These are phyloP conservation scores for Luperina nickerlii DNA, from an alignment of 2,888 invertebrate species.

Conservation along the genomic window DNA sequence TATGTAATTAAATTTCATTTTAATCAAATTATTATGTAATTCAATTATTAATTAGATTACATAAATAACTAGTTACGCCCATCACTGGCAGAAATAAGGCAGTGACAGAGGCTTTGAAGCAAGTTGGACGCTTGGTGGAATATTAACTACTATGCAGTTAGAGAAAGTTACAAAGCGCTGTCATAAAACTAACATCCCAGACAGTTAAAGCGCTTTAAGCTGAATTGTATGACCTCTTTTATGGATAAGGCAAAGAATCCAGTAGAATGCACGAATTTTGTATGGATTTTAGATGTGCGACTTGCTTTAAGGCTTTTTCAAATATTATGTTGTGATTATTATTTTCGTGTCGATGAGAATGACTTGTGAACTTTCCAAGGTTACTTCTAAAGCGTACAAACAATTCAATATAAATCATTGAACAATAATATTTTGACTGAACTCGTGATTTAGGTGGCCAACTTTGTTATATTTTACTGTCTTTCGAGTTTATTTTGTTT, in stretches of 20 bases:
- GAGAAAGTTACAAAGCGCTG: constrained; percentile 8
- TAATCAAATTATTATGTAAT: too few species aligned
- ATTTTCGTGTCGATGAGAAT: constrained; percentile 59
- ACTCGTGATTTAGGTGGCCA: constrained; percentile 10
- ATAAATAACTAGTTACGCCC: too few species aligned
- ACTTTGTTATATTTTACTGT: constrained; percentile 22
- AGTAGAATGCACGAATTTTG: constrained; percentile 6
- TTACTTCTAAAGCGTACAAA: constrained; percentile 24
- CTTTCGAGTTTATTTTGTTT: constrained; percentile 16
- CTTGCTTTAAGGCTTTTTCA: constrained; percentile 51
- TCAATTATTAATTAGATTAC: too few species aligned
- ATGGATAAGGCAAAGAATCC: not conserved
- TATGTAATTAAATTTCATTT: too few species aligned
- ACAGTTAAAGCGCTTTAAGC: constrained; percentile 11
- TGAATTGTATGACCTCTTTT: constrained; percentile 11
- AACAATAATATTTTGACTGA: constrained; percentile 29
- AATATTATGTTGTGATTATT: constrained; percentile 57
- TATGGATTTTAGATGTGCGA: not conserved
- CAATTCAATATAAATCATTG: constrained; percentile 25
- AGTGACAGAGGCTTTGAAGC: constrained; percentile 46
- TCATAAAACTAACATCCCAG: constrained; percentile 22
- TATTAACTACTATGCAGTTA: constrained; percentile 23
- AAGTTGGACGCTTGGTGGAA: constrained; percentile 40
- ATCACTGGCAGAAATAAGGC: constrained; percentile 37
- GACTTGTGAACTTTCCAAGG: constrained; percentile 62